Evolutionary conservation across 2,113 vertebrate species (phyloP).

Genomic region (Vidua chalybeata): DNA sequence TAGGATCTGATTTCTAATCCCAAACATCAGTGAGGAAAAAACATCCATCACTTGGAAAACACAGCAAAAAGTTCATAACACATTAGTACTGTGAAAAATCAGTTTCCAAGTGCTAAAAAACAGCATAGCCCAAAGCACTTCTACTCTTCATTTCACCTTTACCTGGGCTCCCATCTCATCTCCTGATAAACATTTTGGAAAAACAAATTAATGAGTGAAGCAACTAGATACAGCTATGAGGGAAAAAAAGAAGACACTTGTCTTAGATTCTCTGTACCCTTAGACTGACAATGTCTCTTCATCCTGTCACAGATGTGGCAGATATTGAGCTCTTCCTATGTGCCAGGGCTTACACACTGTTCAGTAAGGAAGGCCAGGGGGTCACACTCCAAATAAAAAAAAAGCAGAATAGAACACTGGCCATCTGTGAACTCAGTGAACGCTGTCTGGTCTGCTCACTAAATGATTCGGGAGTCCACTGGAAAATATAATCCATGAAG

Average conservation of each 20-base stretch:
- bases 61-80: not conserved
- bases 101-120: not conserved
- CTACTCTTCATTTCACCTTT: not conserved
- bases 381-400: not conserved
- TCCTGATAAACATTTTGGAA: not conserved
- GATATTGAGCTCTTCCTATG: not conserved
- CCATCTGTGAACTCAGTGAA: not conserved
- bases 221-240: not conserved
- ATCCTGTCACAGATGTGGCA: not conserved
- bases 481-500: slow-evolving; percentile 15
- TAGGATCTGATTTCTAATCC: not conserved
- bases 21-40: not conserved
- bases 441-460: not conserved
- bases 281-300: not conserved
- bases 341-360: not conserved
- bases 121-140: not conserved
- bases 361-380: not conserved
- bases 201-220: not conserved
- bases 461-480: not conserved
- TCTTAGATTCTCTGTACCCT: not conserved
- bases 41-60: not conserved
- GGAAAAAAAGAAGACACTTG: not conserved
- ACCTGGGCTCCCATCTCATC: not conserved
- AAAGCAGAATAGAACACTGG: not conserved
- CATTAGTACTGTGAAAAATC: not conserved